Evolutionary conservation across 2,113 vertebrate genomes (phyloP).

Genomic region (Cinclus cinclus): DNA sequence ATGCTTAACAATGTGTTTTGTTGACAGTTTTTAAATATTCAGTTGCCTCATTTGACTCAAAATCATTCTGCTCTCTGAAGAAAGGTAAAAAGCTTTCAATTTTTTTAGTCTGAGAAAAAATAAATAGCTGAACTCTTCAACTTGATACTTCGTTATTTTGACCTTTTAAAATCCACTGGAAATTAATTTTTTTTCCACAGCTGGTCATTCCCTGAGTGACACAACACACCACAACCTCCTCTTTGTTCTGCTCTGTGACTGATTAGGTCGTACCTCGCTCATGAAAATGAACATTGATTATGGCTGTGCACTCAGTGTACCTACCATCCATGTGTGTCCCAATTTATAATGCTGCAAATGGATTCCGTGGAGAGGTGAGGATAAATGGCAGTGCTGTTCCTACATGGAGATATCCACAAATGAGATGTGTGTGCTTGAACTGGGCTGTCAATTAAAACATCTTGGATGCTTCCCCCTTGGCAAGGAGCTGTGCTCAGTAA

Average conservation of each 20-base stretch:
- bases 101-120: neutral
- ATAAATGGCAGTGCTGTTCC: neutral
- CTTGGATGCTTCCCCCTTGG: neutral
- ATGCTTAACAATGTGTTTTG: neutral
- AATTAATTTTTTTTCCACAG: neutral
- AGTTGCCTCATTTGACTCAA: neutral
- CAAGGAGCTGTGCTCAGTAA: neutral
- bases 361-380: neutral
- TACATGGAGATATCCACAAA: neutral
- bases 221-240: neutral
- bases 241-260: neutral
- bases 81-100: neutral
- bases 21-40: neutral
- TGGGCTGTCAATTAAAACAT: neutral
- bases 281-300: neutral
- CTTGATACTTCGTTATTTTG: neutral
- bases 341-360: neutral
- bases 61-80: neutral
- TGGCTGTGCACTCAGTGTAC: neutral
- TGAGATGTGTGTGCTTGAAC: neutral
- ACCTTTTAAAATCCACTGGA: neutral
- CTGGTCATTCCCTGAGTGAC: neutral
- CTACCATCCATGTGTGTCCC: rapidly evolving
- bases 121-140: neutral
- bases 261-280: neutral